Base-by-base conservation (phyloP, 2,113 vertebrate genomes). In the Phoxinus phoxinus region DNA sequence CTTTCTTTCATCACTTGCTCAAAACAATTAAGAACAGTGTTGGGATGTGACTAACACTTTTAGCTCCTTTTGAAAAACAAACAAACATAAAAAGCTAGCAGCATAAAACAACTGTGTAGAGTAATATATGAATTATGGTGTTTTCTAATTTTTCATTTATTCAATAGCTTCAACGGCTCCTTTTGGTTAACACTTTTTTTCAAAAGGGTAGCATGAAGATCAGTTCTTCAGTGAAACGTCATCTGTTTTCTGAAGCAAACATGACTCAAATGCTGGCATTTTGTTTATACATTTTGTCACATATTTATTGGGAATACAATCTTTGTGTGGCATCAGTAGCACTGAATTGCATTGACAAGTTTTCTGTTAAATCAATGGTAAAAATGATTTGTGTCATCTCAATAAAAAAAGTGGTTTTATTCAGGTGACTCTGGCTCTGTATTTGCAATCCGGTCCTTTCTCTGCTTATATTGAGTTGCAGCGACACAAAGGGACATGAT, bases 401-500 rank as follows among this genome's bases (percentile, higher is more conserved):
- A 72, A 44, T n/a, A 35, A 72, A 56, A 56, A 76, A 53, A 56
- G 48, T 27, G 56, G 23, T 41, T 61, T 41, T 59, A 12, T 61
- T 6, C 56, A 46, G 37, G 74, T 32, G 13, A 27, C 73, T 59
- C 32, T 71, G 32, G 9, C 32, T 71, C 9, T 79, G n/a, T 63
- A 30, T 63, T 61, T 44, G 7, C 77, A 80, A 17, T 6, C 23
- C 21, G 53, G 32, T 59, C 13, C 3, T 21, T 37, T 35, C 56
- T 61, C 78, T 80, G 58, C n/a, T 30, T 63, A 25, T 63, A 80
- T 46, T 58, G 21, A 63, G 76, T 61, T 61, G 56, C 32, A 79
- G 76, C 27, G 17, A 63, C 35, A 69, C 63, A 80, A 58, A 80
- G 69, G 11, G 48, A 58, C 46, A 51, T 11, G 23, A 53, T 69